Evolutionary conservation across 2,113 vertebrate species (phyloP), one percentile per base, ranked within the genome.

Genomic region (Hipposideros armiger): DNA sequence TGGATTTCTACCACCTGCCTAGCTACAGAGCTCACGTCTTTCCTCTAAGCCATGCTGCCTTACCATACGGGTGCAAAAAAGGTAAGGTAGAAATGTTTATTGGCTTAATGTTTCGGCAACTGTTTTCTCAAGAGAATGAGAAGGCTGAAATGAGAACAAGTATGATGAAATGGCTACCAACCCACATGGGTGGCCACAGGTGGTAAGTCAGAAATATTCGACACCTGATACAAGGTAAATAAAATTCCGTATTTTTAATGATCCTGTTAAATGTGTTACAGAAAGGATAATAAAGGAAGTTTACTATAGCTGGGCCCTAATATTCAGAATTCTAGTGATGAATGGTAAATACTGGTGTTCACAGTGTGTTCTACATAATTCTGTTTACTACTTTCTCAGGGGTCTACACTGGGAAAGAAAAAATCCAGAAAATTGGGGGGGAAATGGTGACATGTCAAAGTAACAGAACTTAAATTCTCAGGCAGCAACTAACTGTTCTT

Each of bases 401-500:
- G 66, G 47, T 58, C 40, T 62, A 32, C 15, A 42, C 0, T 69
- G 70, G 77, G 67, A 80, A 95, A 81, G 52, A 15, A 62, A 90
- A 87, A 86, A 73, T 4, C 17, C 11, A 15, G 6, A 58, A 85
- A 72, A 11, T 28, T 50, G 47, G 60, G 67, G 10, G 77, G 2
- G 85, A 78, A 14, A 45, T 89, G 78, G 78, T 67, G 40, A 45
- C 6, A n/a, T 32, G 78, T 70, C 58, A 47, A 95, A 82, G 73
- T 28, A 77, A 60, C 14, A 74, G 47, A 96, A 95, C 54, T 74
- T 80, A 36, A 70, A 72, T 73, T 86, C 78, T 77, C 26, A 90
- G 83, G 73, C 2, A 90, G 54, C 26, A 90, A 91, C 10, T 76
- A 17, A 85, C 4, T 24, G 14, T 67, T 78, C 36, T 87, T 85